Evolutionary conservation across 2,888 invertebrate genomes (phyloP), one percentile per base, ranked within the genome.

Genomic region (Lobophora halterata): DNA sequence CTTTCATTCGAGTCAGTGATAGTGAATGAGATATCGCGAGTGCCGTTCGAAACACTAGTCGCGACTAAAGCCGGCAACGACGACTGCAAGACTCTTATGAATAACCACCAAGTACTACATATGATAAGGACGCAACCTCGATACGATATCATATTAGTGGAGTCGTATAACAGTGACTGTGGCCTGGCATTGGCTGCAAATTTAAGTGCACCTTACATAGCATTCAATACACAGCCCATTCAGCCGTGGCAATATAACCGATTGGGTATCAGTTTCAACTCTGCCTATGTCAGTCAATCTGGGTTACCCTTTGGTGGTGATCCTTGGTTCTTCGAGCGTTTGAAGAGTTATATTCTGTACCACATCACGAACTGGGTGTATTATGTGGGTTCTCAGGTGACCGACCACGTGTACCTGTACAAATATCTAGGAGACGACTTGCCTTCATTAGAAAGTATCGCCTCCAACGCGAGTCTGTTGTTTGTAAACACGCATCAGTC

Each of bases 101-200:
- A 79, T 25, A 69, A 91, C 46, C 78, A 89, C 27, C 80, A 89
- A 31, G 87, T 89, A 53, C 61, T 83, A 23, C 88, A 90, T n/a
- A 79, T 88, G 76, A 86, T 68, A 65, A 75, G 50, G 41, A 89
- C 65, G 62, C 77, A 68, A 47, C 82, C 88, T 44, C 86, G 83
- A 33, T 94, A 90, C 66, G 94, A 95, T 66, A 76, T 94, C 4
- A 89, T 95, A 18, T 60, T 95, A 11, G 88, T 91, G 47, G 94
- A 95, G 68, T 90, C 90, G 33, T 94, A 93, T 71, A 93, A 93
- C 59, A 90, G 91, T 17, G 93, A 95, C 64, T 94, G 95, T 58
- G 91, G 91, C 57, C 71, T 93, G 56, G 92, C 91, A 12, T 79
- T 95, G 45, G 91, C 90, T 3, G 88, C 92, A 55, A 90, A 91